A percentile compares a stretch with the other conserved stretches of the same genome.
These are phyloP conservation scores for Nemopilema nomurai DNA, from an alignment of 30 jellyfish, hydroid and myxozoan species.

Conservation along the genomic window DNA sequence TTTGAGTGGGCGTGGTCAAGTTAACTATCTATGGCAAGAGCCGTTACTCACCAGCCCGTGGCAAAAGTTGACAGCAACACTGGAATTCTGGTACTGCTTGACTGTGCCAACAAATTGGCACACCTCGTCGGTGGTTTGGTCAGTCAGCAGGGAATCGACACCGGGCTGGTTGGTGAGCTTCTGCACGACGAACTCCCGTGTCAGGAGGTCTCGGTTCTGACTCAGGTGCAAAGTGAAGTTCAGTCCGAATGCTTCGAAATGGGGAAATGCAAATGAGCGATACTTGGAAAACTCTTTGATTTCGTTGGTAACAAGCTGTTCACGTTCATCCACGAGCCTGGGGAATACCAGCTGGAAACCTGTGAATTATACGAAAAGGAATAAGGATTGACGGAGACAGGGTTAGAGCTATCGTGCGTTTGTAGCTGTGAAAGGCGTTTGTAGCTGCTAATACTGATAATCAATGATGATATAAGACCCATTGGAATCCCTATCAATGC, in stretches of 20 bases:
- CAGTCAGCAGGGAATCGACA: background rate
- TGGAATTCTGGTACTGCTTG: conserved; percentile 30
- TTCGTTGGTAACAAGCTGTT: conserved; percentile 9
- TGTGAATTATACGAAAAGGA: background rate
- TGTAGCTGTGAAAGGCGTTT: no score
- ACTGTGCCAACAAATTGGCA: conserved; percentile 53
- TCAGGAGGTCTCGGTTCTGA: conserved; percentile 27
- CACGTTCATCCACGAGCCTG: conserved; percentile 28
- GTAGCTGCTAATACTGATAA: no score
- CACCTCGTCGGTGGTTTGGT: background rate
- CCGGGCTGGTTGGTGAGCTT: conserved; percentile 4
- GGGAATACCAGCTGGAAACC: conserved; percentile 56
- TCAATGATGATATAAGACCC: no score
- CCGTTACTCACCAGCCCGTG: conserved; percentile 55
- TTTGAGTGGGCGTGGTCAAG: background rate
- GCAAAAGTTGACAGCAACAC: conserved; percentile 60
- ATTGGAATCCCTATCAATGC: no score
- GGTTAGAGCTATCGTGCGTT: no score
- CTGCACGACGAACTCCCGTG: conserved; percentile 31
- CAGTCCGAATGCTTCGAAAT: conserved; percentile 59
- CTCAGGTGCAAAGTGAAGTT: conserved; percentile 53
- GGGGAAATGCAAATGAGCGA: conserved; percentile 39
- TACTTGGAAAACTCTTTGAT: conserved; percentile 2
- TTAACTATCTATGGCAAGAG: background rate
- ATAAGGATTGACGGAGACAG: background rate